Evolutionary conservation across 2,113 vertebrate species (phyloP).

Genomic region (Seriola quinqueradiata): DNA sequence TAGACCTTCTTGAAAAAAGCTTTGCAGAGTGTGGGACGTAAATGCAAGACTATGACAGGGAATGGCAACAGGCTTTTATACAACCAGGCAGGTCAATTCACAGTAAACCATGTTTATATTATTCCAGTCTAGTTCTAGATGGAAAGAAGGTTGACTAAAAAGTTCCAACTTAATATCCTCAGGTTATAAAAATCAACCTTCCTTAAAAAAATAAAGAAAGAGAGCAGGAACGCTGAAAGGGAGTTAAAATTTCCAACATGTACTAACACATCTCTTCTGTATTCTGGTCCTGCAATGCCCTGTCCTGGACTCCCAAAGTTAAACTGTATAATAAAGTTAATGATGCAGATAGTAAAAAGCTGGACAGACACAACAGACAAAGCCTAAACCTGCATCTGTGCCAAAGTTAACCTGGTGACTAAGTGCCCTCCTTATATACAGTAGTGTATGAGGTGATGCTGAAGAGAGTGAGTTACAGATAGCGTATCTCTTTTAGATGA

Average conservation of each 20-base stretch:
- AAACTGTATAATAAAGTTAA: conserved; percentile 76
- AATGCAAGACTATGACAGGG: conserved; percentile 26
- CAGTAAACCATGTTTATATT: conserved; percentile 53
- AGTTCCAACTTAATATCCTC: conserved; percentile 52
- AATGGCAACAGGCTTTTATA: conserved; percentile 37
- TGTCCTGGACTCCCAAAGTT: conserved; percentile 65
- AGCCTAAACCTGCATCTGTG: conserved; percentile 47
- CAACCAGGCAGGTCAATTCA: conserved; percentile 56
- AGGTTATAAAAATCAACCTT: conserved; percentile 64
- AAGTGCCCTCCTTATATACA: neutral
- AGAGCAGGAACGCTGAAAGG: conserved; percentile 41
- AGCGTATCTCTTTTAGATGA: neutral
- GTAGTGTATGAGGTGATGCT: neutral
- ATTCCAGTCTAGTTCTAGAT: conserved; percentile 19
- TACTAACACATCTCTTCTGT: conserved; percentile 50
- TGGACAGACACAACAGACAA: conserved; percentile 63
- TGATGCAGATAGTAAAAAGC: conserved; percentile 70
- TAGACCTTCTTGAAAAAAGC: conserved; percentile 40
- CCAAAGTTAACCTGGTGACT: conserved; percentile 34
- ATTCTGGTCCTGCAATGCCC: conserved; percentile 54
- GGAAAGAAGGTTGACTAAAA: conserved; percentile 42
- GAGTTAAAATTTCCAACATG: conserved; percentile 66
- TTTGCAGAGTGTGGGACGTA: conserved; percentile 28
- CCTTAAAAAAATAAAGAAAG: conserved; percentile 36
- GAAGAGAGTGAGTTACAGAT: neutral